phyloP scores from a whole-genome alignment of 1,140 invertebrate genomes.

The Euborellia annulipes region DNA sequence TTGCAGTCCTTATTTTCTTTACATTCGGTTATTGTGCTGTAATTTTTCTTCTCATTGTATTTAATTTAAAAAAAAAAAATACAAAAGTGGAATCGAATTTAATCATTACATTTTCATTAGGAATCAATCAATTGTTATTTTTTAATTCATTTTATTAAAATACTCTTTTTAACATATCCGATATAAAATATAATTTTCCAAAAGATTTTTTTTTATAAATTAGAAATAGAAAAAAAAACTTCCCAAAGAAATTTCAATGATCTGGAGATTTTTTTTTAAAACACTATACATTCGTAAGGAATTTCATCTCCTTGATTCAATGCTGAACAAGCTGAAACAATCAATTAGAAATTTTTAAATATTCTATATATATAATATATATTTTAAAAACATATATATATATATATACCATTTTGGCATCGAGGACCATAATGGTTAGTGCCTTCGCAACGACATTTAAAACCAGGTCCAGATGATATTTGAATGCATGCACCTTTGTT shows the following conservation, averaged over 20 bases:
- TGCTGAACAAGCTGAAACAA: constrained; percentile 39
- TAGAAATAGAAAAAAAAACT: constrained; percentile 1
- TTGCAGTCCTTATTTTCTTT: not conserved
- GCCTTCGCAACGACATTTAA: constrained; percentile 51
- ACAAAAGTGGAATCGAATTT: not conserved
- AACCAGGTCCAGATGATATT: constrained; percentile 45
- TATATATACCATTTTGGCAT: constrained; percentile 44
- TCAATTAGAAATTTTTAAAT: constrained; percentile 6
- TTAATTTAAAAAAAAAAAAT: constrained; percentile 2
- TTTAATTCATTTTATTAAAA: too few relatives aligned
- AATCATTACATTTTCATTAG: not conserved
- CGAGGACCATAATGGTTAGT: constrained; percentile 50
- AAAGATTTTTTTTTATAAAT: not conserved
- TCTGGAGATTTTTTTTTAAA: constrained; percentile 28
- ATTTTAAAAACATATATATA: not conserved
- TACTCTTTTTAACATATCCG: too few relatives aligned
- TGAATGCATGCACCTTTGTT: constrained; percentile 50
- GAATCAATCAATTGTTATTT: constrained; percentile 1
- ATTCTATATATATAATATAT: not conserved
- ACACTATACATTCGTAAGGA: constrained; percentile 51
- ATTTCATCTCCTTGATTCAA: constrained; percentile 32
- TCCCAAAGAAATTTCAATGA: not conserved
- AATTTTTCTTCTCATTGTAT: constrained; percentile 6
- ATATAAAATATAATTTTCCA: not conserved
- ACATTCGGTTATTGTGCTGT: constrained; percentile 3